phyloP scores from a whole-genome alignment of 2,113 vertebrate species.

The Naja naja region DNA sequence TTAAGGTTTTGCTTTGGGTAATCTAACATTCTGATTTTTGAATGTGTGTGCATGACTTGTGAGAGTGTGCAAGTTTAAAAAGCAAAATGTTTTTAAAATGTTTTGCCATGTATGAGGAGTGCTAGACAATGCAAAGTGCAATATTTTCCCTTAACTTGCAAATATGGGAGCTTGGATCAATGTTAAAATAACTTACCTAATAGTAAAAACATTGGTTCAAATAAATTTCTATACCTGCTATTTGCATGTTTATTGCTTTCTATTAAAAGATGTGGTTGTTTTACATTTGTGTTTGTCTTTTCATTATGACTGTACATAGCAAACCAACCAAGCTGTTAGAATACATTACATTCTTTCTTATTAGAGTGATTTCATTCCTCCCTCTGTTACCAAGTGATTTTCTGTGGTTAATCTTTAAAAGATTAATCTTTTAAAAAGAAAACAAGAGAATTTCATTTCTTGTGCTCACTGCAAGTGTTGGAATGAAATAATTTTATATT shows the following conservation, averaged over 20 bases:
- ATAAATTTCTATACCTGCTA: slow-evolving; percentile 85
- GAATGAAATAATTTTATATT: neutral
- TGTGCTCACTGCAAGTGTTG: neutral
- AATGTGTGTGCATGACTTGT: slow-evolving; percentile 75
- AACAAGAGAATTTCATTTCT: neutral
- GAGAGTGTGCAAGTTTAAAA: slow-evolving; percentile 75
- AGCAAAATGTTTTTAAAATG: slow-evolving; percentile 70
- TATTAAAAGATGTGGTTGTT: slow-evolving; percentile 82
- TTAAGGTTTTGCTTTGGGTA: slow-evolving; percentile 80
- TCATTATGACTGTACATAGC: neutral
- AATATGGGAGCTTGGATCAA: slow-evolving; percentile 77
- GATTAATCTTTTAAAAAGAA: neutral
- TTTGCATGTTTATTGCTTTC: slow-evolving; percentile 87
- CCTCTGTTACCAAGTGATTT: neutral
- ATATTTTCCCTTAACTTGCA: slow-evolving; percentile 84
- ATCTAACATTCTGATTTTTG: slow-evolving; percentile 80
- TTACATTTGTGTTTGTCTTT: slow-evolving; percentile 52
- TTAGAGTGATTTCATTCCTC: neutral
- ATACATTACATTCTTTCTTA: neutral
- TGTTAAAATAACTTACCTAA: slow-evolving; percentile 83
- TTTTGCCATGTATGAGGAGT: slow-evolving; percentile 74
- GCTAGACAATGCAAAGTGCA: slow-evolving; percentile 85
- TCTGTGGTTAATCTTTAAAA: neutral
- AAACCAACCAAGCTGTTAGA: neutral
- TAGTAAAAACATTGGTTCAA: slow-evolving; percentile 80